Evolutionary conservation across 2,888 invertebrate genomes (phyloP).

Genomic region (Philereme vetulata): DNA sequence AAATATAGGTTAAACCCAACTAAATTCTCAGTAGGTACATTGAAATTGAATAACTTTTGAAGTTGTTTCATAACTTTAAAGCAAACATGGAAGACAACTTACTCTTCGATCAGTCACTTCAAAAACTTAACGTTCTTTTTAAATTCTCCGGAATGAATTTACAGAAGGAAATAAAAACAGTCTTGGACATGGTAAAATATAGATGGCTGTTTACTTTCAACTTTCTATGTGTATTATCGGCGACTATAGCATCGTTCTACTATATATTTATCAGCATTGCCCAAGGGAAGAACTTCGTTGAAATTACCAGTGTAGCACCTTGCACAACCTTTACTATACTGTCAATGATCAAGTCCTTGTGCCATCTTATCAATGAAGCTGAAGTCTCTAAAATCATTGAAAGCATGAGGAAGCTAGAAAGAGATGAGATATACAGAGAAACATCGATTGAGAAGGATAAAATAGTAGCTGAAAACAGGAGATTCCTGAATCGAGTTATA

Average conservation of each 20-base stretch:
- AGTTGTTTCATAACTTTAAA: not conserved
- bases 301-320: constrained; percentile 49
- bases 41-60: not conserved
- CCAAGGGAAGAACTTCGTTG: constrained; percentile 45
- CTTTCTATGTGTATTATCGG: constrained; percentile 42
- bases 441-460: constrained; percentile 34
- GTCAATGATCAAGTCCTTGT: constrained; percentile 43
- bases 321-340: constrained; percentile 44
- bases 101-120: constrained; percentile 42
- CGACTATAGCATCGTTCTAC: constrained; percentile 35
- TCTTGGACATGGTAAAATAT: constrained; percentile 36
- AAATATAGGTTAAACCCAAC: not conserved
- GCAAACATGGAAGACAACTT: constrained; percentile 26
- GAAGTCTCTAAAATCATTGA: constrained; percentile 38
- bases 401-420: constrained; percentile 42
- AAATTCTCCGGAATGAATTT: constrained; percentile 46
- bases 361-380: constrained; percentile 37
- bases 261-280: constrained; percentile 40
- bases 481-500: constrained; percentile 43
- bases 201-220: constrained; percentile 46
- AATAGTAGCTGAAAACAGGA: constrained; percentile 40
- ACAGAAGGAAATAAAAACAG: constrained; percentile 30
- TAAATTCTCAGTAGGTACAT: constrained; percentile 3
- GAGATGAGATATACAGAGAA: constrained; percentile 31
- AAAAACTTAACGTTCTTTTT: constrained; percentile 42